phyloP scores from a whole-genome alignment of 2,888 invertebrate species.

The Drosophila histrio region DNA sequence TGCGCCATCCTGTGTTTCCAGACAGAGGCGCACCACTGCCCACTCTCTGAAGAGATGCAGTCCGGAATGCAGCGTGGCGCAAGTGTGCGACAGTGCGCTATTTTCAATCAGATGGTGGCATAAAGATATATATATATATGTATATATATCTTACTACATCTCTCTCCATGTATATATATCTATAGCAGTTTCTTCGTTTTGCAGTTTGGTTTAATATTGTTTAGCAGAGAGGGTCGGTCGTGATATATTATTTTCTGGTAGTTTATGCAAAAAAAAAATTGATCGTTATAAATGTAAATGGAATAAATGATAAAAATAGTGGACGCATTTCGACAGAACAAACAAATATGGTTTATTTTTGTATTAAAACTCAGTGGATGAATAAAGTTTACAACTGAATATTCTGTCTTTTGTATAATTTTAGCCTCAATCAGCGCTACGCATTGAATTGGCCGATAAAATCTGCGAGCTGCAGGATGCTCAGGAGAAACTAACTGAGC shows the following conservation, averaged over 20 bases:
- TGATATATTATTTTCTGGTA: conserved; percentile 12
- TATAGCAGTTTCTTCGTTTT: conserved; percentile 11
- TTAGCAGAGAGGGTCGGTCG: conserved; percentile 23
- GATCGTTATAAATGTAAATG: conserved; percentile 30
- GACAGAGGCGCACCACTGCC: conserved; percentile 10
- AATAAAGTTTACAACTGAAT: background rate
- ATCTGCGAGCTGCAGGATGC: conserved; percentile 80
- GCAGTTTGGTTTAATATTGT: conserved; percentile 18
- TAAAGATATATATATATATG: background rate
- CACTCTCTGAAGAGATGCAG: conserved; percentile 6
- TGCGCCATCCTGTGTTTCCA: conserved; percentile 26
- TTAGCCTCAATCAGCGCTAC: conserved; percentile 49
- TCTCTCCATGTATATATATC: background rate
- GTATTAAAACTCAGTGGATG: background rate
- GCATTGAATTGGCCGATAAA: conserved; percentile 80
- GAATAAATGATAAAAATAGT: conserved; percentile 26
- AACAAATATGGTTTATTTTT: background rate
- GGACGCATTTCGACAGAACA: background rate
- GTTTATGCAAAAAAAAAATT: conserved; percentile 52
- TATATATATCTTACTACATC: background rate
- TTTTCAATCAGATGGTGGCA: conserved; percentile 1
- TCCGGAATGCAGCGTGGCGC: conserved; percentile 31
- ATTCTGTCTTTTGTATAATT: conserved; percentile 21
- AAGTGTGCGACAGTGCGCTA: conserved; percentile 16
- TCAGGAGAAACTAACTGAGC: conserved; percentile 76